Base-by-base conservation (phyloP, 1,140 invertebrate species). In the Coptotermes formosanus region DNA sequence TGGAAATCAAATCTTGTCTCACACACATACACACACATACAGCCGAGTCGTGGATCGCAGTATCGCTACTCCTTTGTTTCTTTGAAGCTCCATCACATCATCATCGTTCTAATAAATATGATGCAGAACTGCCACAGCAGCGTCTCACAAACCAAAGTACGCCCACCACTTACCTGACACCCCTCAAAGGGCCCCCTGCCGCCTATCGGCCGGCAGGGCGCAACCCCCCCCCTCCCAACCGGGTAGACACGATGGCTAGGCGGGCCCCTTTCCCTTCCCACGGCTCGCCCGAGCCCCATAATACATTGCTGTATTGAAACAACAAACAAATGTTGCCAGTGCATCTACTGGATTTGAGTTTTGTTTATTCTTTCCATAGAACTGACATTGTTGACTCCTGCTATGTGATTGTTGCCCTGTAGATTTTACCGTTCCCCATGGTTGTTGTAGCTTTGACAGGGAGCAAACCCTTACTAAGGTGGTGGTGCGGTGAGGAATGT, bases 371-470 rank as follows among this genome's bases (percentile, higher is more conserved):
- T 86, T 64, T 87, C 85, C 44, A 86, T 87, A 87, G 85, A 87
- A 86, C 86, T 87, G 87, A 88, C 88, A 88, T 88, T 88, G 86
- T 88, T 87, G 87, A 87, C 84, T 87, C 88, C 88, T 75, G 64
- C 64, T 86, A 88, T 88, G 89, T 89, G 88, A 89, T 89, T 89
- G 89, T 89, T 89, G 86, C 87, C 89, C 86, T 87, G 87, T 89
- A 89, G 89, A 89, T 87, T 86, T 89, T 88, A 89, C 87, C 88
- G 88, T 88, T 89, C 88, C 88, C 88, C 87, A 88, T 89, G 89
- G 87, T 89, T 89, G 89, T 89, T 89, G 89, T 89, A 89, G 87
- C 69, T 87, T 85, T 87, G 87, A 87, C 87, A 87, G 87, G 87
- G 87, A 87, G 85, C 87, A 81, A 87, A 87, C 87, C 87, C 87